phyloP scores from a whole-genome alignment of 2,888 invertebrate species.

The Agriopis leucophaearia region DNA sequence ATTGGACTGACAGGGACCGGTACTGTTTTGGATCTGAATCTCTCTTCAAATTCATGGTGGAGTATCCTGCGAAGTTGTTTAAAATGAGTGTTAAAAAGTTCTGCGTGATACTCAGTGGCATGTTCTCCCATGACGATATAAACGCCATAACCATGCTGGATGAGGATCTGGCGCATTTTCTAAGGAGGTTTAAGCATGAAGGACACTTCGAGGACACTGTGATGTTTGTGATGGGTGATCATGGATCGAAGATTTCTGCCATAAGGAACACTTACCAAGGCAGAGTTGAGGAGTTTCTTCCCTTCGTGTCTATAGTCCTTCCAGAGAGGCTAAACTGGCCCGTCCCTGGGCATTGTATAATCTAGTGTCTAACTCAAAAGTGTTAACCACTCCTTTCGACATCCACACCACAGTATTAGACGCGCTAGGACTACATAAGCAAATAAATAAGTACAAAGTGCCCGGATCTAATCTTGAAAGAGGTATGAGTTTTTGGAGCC shows the following conservation, averaged over 20 bases:
- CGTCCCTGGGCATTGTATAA: slow-evolving; percentile 88
- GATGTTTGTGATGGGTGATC: slow-evolving; percentile 96
- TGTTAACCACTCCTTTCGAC: slow-evolving; percentile 95
- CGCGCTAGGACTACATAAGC: slow-evolving; percentile 83
- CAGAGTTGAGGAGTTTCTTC: slow-evolving; percentile 96
- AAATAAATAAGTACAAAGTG: slow-evolving; percentile 68
- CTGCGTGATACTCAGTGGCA: slow-evolving; percentile 94
- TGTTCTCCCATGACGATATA: slow-evolving; percentile 94
- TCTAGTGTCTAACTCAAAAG: slow-evolving; percentile 88
- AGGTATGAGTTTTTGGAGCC: slow-evolving; percentile 88
- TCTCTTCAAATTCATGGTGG: slow-evolving; percentile 88
- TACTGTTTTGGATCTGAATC: slow-evolving; percentile 89
- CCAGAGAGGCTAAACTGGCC: slow-evolving; percentile 89
- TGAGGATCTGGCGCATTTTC: slow-evolving; percentile 89
- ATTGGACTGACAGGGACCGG: slow-evolving; percentile 58
- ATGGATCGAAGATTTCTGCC: slow-evolving; percentile 94
- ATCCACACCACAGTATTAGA: slow-evolving; percentile 90
- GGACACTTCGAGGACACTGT: slow-evolving; percentile 92
- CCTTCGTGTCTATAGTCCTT: slow-evolving; percentile 93
- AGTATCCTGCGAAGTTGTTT: slow-evolving; percentile 84
- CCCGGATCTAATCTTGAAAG: slow-evolving; percentile 83
- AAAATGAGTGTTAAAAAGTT: slow-evolving; percentile 87
- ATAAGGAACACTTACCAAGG: slow-evolving; percentile 95
- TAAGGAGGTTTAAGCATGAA: slow-evolving; percentile 86
- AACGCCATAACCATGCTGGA: slow-evolving; percentile 93